A percentile compares a stretch with the other conserved stretches of the same genome.
These are phyloP conservation scores for Phasia obesa DNA, from an alignment of 2,888 invertebrate genomes.

Conservation along the genomic window DNA sequence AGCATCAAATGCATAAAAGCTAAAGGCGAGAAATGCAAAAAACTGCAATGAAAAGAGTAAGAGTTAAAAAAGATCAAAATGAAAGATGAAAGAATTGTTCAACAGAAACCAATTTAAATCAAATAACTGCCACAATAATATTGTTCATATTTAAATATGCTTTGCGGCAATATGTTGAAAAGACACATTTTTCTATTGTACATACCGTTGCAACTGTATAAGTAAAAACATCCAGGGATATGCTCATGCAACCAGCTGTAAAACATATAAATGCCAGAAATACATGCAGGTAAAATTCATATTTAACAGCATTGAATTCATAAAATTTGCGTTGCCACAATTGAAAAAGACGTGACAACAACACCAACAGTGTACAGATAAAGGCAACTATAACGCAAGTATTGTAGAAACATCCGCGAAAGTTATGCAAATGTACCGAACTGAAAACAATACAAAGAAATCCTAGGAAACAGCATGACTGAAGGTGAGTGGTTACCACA, in stretches of 20 bases:
- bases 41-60: constrained; percentile 68
- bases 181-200: neutral
- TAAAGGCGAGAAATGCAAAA: constrained; percentile 71
- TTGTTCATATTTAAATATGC: neutral
- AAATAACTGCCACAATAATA: neutral
- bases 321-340: constrained; percentile 74
- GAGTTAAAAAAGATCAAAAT: neutral
- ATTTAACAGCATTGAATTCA: constrained; percentile 71
- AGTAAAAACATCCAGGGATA: constrained; percentile 71
- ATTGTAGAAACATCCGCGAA: constrained; percentile 76
- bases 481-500: neutral
- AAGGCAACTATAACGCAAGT: constrained; percentile 72
- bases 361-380: constrained; percentile 63
- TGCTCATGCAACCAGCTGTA: constrained; percentile 63
- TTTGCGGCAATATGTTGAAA: too few relatives aligned
- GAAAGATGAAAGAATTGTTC: neutral
- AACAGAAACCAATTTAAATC: neutral
- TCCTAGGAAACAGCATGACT: constrained; percentile 75
- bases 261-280: constrained; percentile 70
- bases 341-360: constrained; percentile 74
- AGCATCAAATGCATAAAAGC: constrained; percentile 71
- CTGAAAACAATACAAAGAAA: constrained; percentile 77
- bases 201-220: constrained; percentile 72
- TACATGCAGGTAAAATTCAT: constrained; percentile 72
- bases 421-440: constrained; percentile 75